Conservation (phyloP, 2,113 vertebrate species). For the Petroica traversi region DNA sequence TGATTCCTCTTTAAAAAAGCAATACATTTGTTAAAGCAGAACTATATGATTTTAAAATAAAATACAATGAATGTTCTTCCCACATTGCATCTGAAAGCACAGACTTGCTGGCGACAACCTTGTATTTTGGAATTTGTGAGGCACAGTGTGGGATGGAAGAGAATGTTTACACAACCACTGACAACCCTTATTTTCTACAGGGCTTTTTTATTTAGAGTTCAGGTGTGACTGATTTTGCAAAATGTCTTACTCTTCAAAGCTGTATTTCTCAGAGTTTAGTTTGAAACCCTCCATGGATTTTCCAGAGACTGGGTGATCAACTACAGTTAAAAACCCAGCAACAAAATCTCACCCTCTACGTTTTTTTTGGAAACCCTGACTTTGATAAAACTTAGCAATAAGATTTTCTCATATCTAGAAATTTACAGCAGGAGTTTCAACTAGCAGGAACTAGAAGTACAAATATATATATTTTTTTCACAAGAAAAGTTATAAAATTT, state of each 20-base stretch:
- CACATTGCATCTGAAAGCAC: not conserved
- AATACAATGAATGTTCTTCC: not conserved
- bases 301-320: not conserved
- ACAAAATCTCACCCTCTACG: not conserved
- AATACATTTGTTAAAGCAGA: not conserved
- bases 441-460: not conserved
- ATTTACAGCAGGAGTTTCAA: not conserved
- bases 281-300: not conserved
- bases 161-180: not conserved
- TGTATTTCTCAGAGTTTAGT: not conserved
- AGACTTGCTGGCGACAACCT: not conserved
- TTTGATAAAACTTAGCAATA: not conserved
- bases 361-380: not conserved
- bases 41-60: not conserved
- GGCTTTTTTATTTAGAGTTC: not conserved
- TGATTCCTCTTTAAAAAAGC: not conserved
- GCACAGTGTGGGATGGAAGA: not conserved
- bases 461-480: not conserved
- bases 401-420: not conserved
- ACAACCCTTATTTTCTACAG: not conserved
- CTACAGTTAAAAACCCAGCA: not conserved
- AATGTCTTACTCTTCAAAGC: not conserved
- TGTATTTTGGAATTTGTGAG: not conserved
- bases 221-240: not conserved
- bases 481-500: not conserved